Percentiles rank a stretch among this genome's conserved stretches.
Conservation (phyloP, 64 coral and sea anemone species). For the Porites lutea region DNA sequence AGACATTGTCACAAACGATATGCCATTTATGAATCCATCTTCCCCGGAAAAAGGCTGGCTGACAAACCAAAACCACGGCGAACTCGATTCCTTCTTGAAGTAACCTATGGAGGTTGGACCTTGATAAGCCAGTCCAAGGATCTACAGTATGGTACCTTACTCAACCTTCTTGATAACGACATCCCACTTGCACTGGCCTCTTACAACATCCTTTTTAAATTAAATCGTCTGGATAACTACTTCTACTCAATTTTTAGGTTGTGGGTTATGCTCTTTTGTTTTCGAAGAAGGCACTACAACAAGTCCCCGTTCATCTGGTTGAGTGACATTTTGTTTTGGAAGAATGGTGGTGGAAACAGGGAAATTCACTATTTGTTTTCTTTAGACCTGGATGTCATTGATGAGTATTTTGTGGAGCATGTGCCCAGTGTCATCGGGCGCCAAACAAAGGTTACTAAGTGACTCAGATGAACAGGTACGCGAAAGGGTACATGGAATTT, state of each 20-base stretch:
- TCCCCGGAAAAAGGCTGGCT: slow-evolving; percentile 42
- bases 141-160: slow-evolving; percentile 21
- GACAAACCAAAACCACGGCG: slow-evolving; percentile 43
- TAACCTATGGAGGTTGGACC: slow-evolving; percentile 4
- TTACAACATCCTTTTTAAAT: no score
- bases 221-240: slow-evolving; percentile 48
- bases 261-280: slow-evolving; percentile 67
- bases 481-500: not conserved
- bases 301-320: slow-evolving; percentile 49
- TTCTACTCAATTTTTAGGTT: slow-evolving; percentile 44
- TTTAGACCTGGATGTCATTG: not conserved
- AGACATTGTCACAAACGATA: not conserved
- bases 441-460: not conserved
- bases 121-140: slow-evolving; percentile 30
- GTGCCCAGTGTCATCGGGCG: not conserved
- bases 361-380: not conserved
- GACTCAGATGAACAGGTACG: slow-evolving; percentile 6
- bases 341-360: not conserved
- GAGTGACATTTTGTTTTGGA: slow-evolving; percentile 50
- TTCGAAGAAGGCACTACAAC: slow-evolving; percentile 59
- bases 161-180: slow-evolving; percentile 23
- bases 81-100: not conserved
- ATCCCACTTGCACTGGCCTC: no score
- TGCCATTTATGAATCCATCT: slow-evolving; percentile 45
- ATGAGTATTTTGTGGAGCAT: not conserved